Evolutionary conservation across 2,113 vertebrate genomes (phyloP).

Genomic region (Sisor rabdophorus): DNA sequence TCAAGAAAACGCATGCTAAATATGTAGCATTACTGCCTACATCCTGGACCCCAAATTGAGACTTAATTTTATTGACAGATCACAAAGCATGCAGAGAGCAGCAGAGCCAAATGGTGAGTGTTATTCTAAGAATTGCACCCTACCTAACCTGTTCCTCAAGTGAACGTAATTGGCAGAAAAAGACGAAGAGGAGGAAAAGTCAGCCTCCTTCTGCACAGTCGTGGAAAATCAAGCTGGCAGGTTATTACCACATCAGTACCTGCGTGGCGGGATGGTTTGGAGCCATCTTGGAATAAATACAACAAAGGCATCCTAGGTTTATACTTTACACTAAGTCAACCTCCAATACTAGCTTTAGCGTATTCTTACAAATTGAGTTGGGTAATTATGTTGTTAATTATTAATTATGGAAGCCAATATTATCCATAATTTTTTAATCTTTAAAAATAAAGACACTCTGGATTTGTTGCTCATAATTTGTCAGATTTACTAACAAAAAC

Average conservation of each 20-base stretch:
- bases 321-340: too few species aligned
- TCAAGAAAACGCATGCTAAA: too few species aligned
- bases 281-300: not conserved
- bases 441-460: too few species aligned
- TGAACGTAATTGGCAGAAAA: slow-evolving; percentile 59
- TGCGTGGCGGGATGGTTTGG: not conserved
- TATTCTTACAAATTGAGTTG: too few species aligned
- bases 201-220: slow-evolving; percentile 1
- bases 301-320: slow-evolving; percentile 2
- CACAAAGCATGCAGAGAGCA: slow-evolving; percentile 57
- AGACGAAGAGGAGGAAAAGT: slow-evolving; percentile 38
- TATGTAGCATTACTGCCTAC: slow-evolving; percentile 10
- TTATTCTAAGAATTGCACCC: slow-evolving; percentile 53
- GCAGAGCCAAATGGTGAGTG: slow-evolving; percentile 60
- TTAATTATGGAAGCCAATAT: too few species aligned
- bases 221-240: not conserved
- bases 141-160: slow-evolving; percentile 28
- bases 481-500: too few species aligned
- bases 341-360: too few species aligned
- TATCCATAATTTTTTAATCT: too few species aligned
- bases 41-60: slow-evolving; percentile 3
- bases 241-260: not conserved
- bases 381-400: too few species aligned
- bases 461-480: too few species aligned
- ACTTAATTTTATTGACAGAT: slow-evolving; percentile 65